Evolutionary conservation across 2,888 invertebrate species (phyloP), one percentile per base, ranked within the genome.

Genomic region (Acheta domesticus): DNA sequence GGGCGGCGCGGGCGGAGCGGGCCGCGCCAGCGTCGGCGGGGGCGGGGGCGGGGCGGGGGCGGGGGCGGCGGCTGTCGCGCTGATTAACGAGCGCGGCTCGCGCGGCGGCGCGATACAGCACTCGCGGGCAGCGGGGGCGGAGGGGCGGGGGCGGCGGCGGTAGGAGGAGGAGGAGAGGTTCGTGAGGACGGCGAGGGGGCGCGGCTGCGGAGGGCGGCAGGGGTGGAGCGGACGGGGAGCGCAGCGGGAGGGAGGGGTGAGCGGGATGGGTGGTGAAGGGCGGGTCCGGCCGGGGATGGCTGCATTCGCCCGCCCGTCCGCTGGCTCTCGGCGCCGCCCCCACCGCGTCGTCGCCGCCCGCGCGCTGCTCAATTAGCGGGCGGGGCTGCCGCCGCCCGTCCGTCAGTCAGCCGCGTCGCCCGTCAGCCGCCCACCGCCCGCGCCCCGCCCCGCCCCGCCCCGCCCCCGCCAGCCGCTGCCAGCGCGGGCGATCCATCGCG

Each of bases 61-160:
- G 48, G n/a, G 48, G 77, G 49, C 77, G 5, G n/a, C 49, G 77
- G 62, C 62, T 62, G 62, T 62, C 62, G 62, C 62, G 62, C 62
- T 62, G 62, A 62, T 62, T 62, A 62, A 62, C 62, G 62, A 62
- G 62, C 62, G 12, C 4, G 62, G 1, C 62, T 2, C 62, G 62
- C 62, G 62, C 12, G 23, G 62, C 62, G 62, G 62, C 62, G 62
- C 62, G 62, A 62, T 62, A 62, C 62, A 62, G 62, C 62, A 23
- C 23, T 23, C 23, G 23, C 23, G 23, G 23, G 23, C 23, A 3
- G 23, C 23, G 23, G 23, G 23, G 23, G 23, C 23, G 23, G 23
- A 3, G 2, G 23, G 23, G 3, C 2, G 23, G 3, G 23, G 23
- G n/a, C n/a, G n/a, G n/a, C n/a, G n/a, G n/a, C n/a, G n/a, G n/a